These are phyloP conservation scores for Drosophila orena DNA, from an alignment of 1,140 invertebrate species.

Conservation along the genomic window DNA sequence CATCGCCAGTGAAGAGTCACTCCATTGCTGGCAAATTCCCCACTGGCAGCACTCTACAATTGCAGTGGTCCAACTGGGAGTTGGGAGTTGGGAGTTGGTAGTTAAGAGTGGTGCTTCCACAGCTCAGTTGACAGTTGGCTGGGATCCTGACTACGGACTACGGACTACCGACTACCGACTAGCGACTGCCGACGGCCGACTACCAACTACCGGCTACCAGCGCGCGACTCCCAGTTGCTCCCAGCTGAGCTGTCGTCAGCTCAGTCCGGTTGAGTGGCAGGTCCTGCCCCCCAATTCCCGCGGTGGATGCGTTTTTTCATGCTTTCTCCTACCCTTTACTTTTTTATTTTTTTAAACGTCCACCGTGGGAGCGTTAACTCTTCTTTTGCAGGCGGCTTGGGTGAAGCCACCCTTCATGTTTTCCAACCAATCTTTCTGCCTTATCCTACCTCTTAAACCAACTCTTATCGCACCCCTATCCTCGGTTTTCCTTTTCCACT, in stretches of 20 bases:
- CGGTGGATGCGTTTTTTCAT: neutral
- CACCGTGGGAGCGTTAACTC: constrained; percentile 71
- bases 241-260: constrained; percentile 74
- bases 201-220: neutral
- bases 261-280: constrained; percentile 65
- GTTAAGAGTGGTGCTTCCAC: too few relatives aligned
- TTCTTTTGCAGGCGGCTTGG: constrained; percentile 28
- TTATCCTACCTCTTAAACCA: constrained; percentile 16
- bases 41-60: constrained; percentile 23
- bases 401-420: constrained; percentile 17
- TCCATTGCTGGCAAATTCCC: constrained; percentile 17
- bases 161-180: too few relatives aligned
- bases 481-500: constrained; percentile 31
- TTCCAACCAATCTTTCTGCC: neutral
- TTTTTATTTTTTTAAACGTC: constrained; percentile 39
- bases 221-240: constrained; percentile 18
- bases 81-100: constrained; percentile 12
- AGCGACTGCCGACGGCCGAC: too few relatives aligned
- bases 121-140: too few relatives aligned
- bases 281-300: constrained; percentile 34
- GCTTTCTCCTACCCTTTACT: neutral
- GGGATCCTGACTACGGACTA: too few relatives aligned
- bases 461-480: constrained; percentile 11
- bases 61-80: constrained; percentile 25
- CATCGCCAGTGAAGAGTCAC: constrained; percentile 39